phyloP scores from a whole-genome alignment of 2,113 vertebrate genomes.

The Etia nguti region DNA sequence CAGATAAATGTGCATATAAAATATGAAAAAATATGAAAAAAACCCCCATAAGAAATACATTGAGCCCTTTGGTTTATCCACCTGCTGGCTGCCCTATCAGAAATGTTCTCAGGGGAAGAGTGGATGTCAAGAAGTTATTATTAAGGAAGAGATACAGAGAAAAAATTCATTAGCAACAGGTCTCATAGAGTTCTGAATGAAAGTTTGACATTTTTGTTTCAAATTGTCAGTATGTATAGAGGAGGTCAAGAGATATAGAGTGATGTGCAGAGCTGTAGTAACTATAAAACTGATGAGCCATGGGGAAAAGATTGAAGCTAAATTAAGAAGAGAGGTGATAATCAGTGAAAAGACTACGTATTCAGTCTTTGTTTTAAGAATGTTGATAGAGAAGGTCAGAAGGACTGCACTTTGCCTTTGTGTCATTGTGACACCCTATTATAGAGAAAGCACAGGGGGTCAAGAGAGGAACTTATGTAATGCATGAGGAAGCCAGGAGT shows the following conservation, averaged over 20 bases:
- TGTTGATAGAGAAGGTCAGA: not conserved
- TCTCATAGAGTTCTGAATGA: no score
- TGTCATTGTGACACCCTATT: not conserved
- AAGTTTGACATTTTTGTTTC: no score
- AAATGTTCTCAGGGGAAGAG: not conserved
- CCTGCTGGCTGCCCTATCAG: not conserved
- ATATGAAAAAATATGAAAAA: not conserved
- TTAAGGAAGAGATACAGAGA: not conserved
- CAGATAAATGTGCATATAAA: not conserved
- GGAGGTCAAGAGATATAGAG: not conserved
- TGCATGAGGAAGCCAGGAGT: not conserved
- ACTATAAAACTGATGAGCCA: not conserved
- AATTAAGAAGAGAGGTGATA: not conserved
- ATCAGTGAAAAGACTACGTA: not conserved
- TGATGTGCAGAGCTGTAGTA: not conserved
- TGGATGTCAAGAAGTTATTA: not conserved
- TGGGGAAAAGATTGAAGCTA: no score
- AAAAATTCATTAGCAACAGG: no score
- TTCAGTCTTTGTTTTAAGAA: not conserved
- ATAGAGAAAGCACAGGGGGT: not conserved
- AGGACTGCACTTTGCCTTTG: not conserved
- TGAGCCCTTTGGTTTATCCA: accelerated
- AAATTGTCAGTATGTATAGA: not conserved
- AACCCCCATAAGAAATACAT: not conserved
- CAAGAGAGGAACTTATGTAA: not conserved